Conservation (phyloP, 2,888 invertebrate genomes). For the Eristalis tenax region DNA sequence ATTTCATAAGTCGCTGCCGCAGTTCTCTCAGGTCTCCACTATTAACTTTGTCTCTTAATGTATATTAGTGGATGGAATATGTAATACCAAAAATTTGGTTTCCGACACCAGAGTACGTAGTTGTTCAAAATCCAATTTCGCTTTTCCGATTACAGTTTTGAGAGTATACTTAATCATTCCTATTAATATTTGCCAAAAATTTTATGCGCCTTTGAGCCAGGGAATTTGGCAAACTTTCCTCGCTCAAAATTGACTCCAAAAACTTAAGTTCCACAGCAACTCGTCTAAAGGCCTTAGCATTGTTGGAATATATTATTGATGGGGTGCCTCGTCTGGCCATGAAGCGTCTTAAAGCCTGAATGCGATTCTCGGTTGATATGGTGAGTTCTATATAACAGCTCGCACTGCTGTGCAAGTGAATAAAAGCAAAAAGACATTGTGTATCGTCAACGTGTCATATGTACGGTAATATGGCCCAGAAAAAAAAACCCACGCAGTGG, state of each 20-base stretch:
- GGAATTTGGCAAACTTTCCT: constrained; percentile 1
- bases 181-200: constrained; percentile 62
- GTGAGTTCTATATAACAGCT: constrained; percentile 44
- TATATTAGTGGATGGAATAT: neutral
- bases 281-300: constrained; percentile 22
- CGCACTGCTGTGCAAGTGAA: constrained; percentile 45
- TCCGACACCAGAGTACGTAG: constrained; percentile 21
- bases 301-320: constrained; percentile 17
- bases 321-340: constrained; percentile 16
- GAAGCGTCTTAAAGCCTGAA: constrained; percentile 27
- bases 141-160: too few relatives aligned
- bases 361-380: constrained; percentile 24
- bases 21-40: constrained; percentile 20
- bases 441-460: neutral
- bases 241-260: neutral
- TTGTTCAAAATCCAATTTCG: too few relatives aligned
- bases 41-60: neutral
- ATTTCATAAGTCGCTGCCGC: constrained; percentile 40
- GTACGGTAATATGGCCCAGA: neutral
- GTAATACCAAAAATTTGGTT: constrained; percentile 29
- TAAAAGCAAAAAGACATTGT: constrained; percentile 23
- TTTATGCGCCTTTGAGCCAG: neutral
- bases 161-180: constrained; percentile 49
- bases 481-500: neutral
- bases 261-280: constrained; percentile 11